Evolutionary conservation across 2,888 invertebrate genomes (phyloP).

Genomic region (Xestia ashworthii): DNA sequence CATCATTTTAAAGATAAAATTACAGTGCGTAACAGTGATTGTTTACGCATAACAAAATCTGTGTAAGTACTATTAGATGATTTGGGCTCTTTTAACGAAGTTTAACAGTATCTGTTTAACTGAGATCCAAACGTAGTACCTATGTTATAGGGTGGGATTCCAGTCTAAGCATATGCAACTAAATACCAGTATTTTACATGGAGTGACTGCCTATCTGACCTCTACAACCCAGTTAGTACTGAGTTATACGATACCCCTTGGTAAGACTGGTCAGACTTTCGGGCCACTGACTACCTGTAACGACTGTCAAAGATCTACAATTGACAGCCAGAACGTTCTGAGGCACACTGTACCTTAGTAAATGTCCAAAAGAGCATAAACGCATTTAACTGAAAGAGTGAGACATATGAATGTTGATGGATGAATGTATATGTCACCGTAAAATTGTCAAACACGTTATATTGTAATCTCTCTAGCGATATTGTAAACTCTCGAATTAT

Average conservation of each 20-base stretch:
- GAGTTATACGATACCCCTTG: too few relatives aligned
- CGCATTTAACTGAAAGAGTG: background rate
- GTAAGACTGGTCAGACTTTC: too few relatives aligned
- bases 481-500: too few relatives aligned
- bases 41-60: background rate
- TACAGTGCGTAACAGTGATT: conserved; percentile 7
- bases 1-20: conserved; percentile 40
- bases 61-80: background rate
- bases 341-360: background rate
- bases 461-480: too few relatives aligned
- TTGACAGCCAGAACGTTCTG: background rate
- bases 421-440: too few relatives aligned
- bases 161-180: background rate
- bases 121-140: background rate
- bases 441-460: too few relatives aligned
- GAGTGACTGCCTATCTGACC: too few relatives aligned
- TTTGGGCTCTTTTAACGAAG: background rate
- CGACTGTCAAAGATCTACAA: background rate
- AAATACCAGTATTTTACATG: too few relatives aligned
- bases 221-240: too few relatives aligned
- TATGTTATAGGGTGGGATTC: background rate
- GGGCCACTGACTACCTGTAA: background rate
- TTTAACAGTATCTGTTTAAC: background rate
- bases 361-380: background rate
- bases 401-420: too few relatives aligned